phyloP scores from a whole-genome alignment of 2,888 invertebrate genomes.

The Nomada ruficornis region DNA sequence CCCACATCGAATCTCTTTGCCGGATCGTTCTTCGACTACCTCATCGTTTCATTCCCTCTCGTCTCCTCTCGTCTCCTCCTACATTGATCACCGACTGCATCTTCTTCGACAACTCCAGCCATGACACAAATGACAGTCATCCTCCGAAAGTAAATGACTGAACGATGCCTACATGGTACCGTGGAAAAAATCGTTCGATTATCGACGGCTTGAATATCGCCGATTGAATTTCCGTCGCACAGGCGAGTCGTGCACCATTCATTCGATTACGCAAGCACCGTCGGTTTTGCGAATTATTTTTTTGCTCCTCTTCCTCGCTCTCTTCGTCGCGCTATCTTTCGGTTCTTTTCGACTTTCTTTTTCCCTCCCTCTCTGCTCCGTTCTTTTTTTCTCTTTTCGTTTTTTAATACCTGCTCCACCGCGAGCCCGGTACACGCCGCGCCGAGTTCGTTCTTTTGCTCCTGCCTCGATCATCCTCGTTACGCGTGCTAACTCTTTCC shows the following conservation, averaged over 20 bases:
- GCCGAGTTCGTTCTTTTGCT: constrained; percentile 20
- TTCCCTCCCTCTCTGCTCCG: neutral
- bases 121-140: constrained; percentile 16
- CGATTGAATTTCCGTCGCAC: constrained; percentile 42
- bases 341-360: neutral
- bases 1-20: neutral
- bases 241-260: neutral
- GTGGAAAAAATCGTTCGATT: constrained; percentile 22
- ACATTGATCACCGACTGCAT: constrained; percentile 38
- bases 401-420: constrained; percentile 23
- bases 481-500: constrained; percentile 12
- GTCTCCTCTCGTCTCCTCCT: constrained; percentile 11
- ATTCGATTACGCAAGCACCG: constrained; percentile 28
- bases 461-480: constrained; percentile 45
- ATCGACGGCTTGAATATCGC: constrained; percentile 2
- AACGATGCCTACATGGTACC: neutral
- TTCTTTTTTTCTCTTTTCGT: neutral
- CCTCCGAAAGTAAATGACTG: constrained; percentile 27
- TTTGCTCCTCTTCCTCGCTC: neutral
- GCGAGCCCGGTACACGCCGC: constrained; percentile 1
- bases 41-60: constrained; percentile 1
- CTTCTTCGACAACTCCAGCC: constrained; percentile 18
- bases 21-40: constrained; percentile 5
- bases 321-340: neutral
- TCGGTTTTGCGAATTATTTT: constrained; percentile 18